Conservation (phyloP, 37 sponge, comb jelly and placozoan species). For the Oopsacas minuta region DNA sequence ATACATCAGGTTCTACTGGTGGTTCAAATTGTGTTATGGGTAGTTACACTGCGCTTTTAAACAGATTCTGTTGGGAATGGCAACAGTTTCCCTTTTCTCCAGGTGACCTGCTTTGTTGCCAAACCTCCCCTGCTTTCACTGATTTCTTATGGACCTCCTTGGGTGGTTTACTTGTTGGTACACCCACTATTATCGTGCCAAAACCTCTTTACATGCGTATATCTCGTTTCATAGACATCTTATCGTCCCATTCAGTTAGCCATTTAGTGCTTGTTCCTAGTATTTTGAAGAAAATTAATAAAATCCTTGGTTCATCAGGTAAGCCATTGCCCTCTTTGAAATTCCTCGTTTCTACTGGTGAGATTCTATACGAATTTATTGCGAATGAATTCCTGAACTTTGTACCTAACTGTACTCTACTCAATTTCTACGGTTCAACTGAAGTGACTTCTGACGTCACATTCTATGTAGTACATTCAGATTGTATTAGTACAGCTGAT, state of each 20-base stretch:
- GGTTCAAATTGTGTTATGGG: neutral
- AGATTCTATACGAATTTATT: neutral
- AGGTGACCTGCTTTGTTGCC: neutral
- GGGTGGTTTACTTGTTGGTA: neutral
- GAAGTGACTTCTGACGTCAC: neutral
- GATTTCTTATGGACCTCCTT: neutral
- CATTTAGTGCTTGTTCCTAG: neutral
- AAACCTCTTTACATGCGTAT: neutral
- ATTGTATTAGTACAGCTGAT: neutral
- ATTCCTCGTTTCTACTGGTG: neutral
- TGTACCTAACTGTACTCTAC: neutral
- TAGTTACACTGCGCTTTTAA: neutral
- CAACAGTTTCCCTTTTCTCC: neutral
- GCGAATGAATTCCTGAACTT: neutral
- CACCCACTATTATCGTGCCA: neutral
- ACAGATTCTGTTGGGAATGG: neutral
- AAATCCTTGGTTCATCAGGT: neutral
- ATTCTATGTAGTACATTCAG: neutral
- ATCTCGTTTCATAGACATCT: neutral
- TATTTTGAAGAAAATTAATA: neutral
- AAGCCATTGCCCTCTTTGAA: neutral
- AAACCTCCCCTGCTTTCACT: neutral
- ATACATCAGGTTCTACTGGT: neutral
- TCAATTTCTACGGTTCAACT: neutral
- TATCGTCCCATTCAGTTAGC: neutral